Evolutionary conservation across 2,113 vertebrate species (phyloP).

Genomic region (Oreocharis arfaki): DNA sequence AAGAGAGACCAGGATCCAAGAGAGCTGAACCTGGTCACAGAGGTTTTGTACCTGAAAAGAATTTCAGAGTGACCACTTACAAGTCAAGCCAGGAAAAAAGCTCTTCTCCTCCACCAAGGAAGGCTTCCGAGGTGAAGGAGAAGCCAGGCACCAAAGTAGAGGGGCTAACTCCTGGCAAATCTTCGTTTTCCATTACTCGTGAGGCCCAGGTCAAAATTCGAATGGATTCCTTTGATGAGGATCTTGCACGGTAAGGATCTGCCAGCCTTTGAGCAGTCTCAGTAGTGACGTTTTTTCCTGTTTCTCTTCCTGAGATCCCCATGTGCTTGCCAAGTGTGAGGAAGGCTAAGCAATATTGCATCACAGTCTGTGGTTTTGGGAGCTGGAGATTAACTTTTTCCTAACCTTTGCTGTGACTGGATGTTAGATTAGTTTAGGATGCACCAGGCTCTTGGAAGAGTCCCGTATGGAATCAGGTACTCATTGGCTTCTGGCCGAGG

Average conservation of each 20-base stretch:
- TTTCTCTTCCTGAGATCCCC: background rate
- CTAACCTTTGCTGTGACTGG: background rate
- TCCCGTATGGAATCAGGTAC: background rate
- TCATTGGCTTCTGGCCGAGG: background rate
- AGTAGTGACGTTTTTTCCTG: background rate
- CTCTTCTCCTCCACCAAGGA: conserved; percentile 71
- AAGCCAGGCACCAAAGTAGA: conserved; percentile 79
- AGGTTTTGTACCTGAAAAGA: conserved; percentile 82
- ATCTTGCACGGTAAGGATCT: conserved; percentile 82
- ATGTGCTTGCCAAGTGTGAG: background rate
- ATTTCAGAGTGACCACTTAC: conserved; percentile 79
- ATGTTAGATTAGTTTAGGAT: background rate
- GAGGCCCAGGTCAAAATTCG: conserved; percentile 86
- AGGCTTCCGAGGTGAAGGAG: conserved; percentile 78
- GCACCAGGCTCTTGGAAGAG: background rate
- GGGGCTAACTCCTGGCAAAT: conserved; percentile 73
- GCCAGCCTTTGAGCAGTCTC: background rate
- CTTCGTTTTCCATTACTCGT: conserved; percentile 81
- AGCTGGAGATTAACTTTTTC: background rate
- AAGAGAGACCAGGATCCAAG: conserved; percentile 80
- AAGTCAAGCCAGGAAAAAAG: conserved; percentile 78
- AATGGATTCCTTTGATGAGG: conserved; percentile 89
- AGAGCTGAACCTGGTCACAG: conserved; percentile 77
- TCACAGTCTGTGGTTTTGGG: background rate
- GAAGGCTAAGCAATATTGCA: background rate